Percentiles rank a stretch among this genome's conserved stretches.
phyloP scores from a whole-genome alignment of 1,140 invertebrate genomes.

The Hylaeus volcanicus region DNA sequence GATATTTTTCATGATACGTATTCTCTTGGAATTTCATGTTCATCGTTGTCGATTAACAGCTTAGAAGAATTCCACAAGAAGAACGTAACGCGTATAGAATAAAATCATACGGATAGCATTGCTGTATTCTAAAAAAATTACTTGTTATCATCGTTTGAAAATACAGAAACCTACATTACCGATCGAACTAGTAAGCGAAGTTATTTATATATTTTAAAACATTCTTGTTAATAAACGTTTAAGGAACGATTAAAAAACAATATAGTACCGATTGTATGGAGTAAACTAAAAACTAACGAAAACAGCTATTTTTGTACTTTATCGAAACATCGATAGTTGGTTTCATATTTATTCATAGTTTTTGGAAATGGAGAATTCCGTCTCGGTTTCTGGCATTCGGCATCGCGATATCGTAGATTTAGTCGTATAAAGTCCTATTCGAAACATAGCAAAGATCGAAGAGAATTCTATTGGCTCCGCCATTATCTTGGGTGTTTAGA shows the following conservation, averaged over 20 bases:
- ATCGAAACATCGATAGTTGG: too few species aligned
- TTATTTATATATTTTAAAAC: not conserved
- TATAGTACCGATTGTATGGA: not conserved
- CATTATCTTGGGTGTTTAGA: slow-evolving; percentile 7
- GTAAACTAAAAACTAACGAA: too few species aligned
- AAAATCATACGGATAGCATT: not conserved
- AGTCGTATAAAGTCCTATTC: not conserved
- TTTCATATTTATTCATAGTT: too few species aligned
- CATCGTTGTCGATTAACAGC: not conserved
- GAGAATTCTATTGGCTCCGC: slow-evolving; percentile 5
- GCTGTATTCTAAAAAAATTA: not conserved
- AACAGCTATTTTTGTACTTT: not conserved
- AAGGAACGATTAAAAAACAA: too few species aligned
- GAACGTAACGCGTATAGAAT: not conserved
- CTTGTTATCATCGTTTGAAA: slow-evolving; percentile 29
- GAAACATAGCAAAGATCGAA: not conserved
- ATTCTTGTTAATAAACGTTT: not conserved
- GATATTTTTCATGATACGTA: not conserved
- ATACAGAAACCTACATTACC: slow-evolving; percentile 40
- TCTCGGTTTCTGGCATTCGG: not conserved
- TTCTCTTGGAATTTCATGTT: not conserved
- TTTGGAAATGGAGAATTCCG: too few species aligned
- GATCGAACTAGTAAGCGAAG: not conserved
- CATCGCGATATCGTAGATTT: not conserved
- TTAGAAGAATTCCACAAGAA: slow-evolving; percentile 3